Evolutionary conservation across 2,888 invertebrate species (phyloP).

Genomic region (Bembecia ichneumoniformis): DNA sequence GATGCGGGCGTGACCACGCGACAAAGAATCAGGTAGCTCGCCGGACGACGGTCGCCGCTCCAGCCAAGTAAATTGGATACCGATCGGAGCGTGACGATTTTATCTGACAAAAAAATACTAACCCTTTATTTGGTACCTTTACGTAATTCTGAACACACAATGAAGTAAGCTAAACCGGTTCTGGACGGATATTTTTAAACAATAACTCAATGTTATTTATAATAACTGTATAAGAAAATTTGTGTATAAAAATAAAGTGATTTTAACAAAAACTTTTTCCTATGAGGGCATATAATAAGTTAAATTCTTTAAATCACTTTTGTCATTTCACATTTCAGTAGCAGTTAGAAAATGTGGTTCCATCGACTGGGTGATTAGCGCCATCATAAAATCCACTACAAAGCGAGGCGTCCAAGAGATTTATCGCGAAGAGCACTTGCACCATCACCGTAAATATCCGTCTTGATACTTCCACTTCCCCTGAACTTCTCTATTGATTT

Average conservation of each 20-base stretch:
- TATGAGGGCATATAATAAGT: too few relatives aligned
- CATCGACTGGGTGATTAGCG: constrained; percentile 32
- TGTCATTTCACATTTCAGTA: neutral
- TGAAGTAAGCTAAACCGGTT: constrained; percentile 24
- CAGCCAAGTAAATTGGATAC: constrained; percentile 55
- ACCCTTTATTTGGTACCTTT: constrained; percentile 48
- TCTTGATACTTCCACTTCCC: constrained; percentile 52
- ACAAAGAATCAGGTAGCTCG: constrained; percentile 46
- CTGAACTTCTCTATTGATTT: constrained; percentile 64
- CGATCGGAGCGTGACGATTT: constrained; percentile 58
- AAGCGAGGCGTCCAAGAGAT: constrained; percentile 40
- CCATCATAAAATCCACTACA: constrained; percentile 46
- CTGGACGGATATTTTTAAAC: constrained; percentile 12
- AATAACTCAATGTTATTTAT: constrained; percentile 1
- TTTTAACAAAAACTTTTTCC: too few relatives aligned
- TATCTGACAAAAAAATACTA: constrained; percentile 47
- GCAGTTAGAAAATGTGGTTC: constrained; percentile 6
- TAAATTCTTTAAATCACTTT: too few relatives aligned
- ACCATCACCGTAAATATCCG: constrained; percentile 60
- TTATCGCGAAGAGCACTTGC: constrained; percentile 42
- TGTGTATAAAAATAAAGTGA: too few relatives aligned
- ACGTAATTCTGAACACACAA: constrained; percentile 49
- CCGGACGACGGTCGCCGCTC: constrained; percentile 31
- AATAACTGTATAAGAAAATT: too few relatives aligned
- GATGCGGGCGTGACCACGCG: constrained; percentile 46